Percentiles rank a stretch among this genome's conserved stretches.
These are phyloP conservation scores for Nomada ferruginata DNA, from an alignment of 2,888 invertebrate species.

Conservation along the genomic window DNA sequence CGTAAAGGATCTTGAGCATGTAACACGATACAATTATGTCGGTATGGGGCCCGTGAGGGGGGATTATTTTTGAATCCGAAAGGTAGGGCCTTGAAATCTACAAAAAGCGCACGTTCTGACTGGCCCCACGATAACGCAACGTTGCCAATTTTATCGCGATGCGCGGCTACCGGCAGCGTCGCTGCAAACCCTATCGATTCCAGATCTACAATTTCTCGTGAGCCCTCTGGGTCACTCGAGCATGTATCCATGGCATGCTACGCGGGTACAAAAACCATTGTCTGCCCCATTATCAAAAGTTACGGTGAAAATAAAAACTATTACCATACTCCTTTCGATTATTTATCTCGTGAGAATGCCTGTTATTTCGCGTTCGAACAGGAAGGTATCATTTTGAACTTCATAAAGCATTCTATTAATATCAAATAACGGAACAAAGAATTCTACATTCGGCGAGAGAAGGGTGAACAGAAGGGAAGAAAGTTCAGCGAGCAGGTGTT, in stretches of 20 bases:
- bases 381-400: background rate
- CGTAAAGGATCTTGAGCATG: slow-evolving; percentile 41
- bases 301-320: slow-evolving; percentile 5
- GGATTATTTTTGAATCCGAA: slow-evolving; percentile 72
- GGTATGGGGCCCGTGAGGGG: slow-evolving; percentile 66
- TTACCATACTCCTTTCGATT: background rate
- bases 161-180: slow-evolving; percentile 46
- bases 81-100: slow-evolving; percentile 78
- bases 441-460: slow-evolving; percentile 7
- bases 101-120: slow-evolving; percentile 73
- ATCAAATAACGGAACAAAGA: slow-evolving; percentile 23
- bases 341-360: background rate
- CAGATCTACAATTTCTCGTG: slow-evolving; percentile 60
- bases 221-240: slow-evolving; percentile 63
- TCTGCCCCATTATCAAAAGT: slow-evolving; percentile 29
- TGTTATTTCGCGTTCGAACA: background rate
- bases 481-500: slow-evolving; percentile 51
- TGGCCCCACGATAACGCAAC: slow-evolving; percentile 62
- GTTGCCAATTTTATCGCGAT: slow-evolving; percentile 63
- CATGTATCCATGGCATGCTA: slow-evolving; percentile 49
- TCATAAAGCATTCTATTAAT: slow-evolving; percentile 39
- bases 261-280: slow-evolving; percentile 34
- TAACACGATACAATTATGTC: slow-evolving; percentile 79
- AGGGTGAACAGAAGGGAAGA: slow-evolving; percentile 10
- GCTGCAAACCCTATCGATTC: slow-evolving; percentile 59